These are phyloP conservation scores for Strongylocentrotus purpuratus DNA, from an alignment of 35 echinoderm and acorn worm species.

Conservation along the genomic window DNA sequence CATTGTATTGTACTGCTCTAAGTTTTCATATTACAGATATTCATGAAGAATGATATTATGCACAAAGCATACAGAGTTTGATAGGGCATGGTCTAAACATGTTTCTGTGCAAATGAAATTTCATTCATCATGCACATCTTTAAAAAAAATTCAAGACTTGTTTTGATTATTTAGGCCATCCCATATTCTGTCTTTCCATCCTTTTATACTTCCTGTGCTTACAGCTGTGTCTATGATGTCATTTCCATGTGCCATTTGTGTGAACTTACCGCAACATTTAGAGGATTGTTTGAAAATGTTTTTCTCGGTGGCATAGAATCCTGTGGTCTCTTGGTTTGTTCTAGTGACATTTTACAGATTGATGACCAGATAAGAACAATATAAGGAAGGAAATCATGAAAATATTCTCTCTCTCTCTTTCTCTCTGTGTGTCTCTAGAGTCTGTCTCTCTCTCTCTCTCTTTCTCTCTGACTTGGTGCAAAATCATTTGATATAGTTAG, in stretches of 20 bases:
- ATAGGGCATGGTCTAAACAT: not conserved
- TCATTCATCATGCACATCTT: not conserved
- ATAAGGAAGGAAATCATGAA: not conserved
- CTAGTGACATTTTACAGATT: not conserved
- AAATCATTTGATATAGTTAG: no score
- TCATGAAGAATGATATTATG: no score
- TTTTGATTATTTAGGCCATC: not conserved
- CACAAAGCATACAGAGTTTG: no score
- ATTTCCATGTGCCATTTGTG: not conserved
- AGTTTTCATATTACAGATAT: no score
- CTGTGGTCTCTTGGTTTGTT: not conserved
- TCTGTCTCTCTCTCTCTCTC: not conserved
- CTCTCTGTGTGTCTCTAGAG: not conserved
- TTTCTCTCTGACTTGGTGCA: no score
- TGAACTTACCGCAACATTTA: not conserved
- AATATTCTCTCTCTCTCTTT: not conserved
- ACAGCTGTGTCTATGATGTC: not conserved
- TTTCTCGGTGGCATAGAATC: not conserved
- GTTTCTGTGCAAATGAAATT: not conserved
- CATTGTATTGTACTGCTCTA: no score
- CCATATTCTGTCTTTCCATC: not conserved
- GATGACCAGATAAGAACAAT: not conserved
- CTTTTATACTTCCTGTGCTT: slow-evolving; percentile 11
- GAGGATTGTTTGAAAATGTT: not conserved
- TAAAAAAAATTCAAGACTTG: not conserved